phyloP scores from a whole-genome alignment of 2,797 vertebrate genomes.

The Anguilla obscura region DNA sequence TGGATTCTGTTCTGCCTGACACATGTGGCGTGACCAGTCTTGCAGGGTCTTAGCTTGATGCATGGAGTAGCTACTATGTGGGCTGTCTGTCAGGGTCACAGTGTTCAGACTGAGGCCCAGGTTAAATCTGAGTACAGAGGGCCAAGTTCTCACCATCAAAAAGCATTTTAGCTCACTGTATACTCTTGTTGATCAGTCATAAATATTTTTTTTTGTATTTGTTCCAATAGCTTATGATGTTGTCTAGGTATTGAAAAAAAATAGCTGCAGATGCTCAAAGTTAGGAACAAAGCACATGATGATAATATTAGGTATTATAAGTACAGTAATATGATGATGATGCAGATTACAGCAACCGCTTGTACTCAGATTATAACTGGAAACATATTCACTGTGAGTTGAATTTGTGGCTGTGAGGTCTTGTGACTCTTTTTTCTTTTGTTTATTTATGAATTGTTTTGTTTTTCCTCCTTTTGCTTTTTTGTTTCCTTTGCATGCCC shows the following conservation, averaged over 20 bases:
- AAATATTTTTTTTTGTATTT: not conserved
- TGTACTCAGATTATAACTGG: not conserved
- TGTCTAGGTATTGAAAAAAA: not conserved
- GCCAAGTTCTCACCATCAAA: not conserved
- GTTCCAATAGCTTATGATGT: not conserved
- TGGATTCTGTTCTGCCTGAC: not conserved
- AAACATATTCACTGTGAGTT: not conserved
- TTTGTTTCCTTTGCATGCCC: not conserved
- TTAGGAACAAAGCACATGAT: not conserved
- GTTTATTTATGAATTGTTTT: not conserved
- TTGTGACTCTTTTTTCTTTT: not conserved
- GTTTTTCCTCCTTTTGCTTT: not conserved
- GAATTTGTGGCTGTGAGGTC: not conserved
- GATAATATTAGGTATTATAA: not conserved
- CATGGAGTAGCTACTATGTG: not conserved
- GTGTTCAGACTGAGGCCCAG: not conserved
- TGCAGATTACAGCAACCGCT: not conserved
- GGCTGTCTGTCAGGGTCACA: not conserved
- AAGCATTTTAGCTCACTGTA: not conserved
- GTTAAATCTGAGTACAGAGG: not conserved
- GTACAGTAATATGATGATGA: not conserved
- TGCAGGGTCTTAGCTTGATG: not conserved
- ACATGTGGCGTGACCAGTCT: constrained; percentile 4
- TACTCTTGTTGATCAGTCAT: not conserved
- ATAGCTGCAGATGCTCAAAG: not conserved